phyloP scores from a whole-genome alignment of 1,140 invertebrate species.

The Reticulitermes speratus region DNA sequence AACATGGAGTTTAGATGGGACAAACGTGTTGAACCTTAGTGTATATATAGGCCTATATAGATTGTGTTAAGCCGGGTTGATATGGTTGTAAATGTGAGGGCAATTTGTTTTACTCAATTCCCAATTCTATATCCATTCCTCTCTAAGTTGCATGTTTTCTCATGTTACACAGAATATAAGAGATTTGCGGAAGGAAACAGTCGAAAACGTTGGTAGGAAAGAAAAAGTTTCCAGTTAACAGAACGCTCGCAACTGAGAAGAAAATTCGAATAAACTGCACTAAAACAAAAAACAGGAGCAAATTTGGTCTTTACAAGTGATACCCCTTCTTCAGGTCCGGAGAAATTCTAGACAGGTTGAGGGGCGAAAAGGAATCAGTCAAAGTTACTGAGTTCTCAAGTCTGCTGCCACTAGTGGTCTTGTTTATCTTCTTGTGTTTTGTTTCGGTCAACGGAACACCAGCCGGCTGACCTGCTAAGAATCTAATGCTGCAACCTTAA shows the following conservation, averaged over 20 bases:
- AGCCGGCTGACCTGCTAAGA: not conserved
- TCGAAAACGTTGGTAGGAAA: not conserved
- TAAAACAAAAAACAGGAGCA: not conserved
- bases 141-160: not conserved
- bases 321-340: not conserved
- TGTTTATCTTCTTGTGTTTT: not conserved
- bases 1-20: too few relatives aligned
- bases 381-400: not conserved
- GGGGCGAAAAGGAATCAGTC: not conserved
- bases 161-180: not conserved
- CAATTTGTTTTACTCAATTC: not conserved
- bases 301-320: not conserved
- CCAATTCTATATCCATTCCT: not conserved
- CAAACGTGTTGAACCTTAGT: too few relatives aligned
- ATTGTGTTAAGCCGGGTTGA: slow-evolving; percentile 37
- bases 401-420: not conserved
- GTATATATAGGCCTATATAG: too few relatives aligned
- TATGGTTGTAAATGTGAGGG: not conserved
- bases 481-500: not conserved
- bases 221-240: not conserved
- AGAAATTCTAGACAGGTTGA: not conserved
- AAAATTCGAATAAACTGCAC: not conserved
- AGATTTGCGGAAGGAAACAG: not conserved
- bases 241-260: not conserved
- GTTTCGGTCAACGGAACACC: not conserved